Percentiles rank a stretch among this genome's conserved stretches.
Evolutionary conservation across 2,113 vertebrate genomes (phyloP).

Genomic region (Cettia cetti): DNA sequence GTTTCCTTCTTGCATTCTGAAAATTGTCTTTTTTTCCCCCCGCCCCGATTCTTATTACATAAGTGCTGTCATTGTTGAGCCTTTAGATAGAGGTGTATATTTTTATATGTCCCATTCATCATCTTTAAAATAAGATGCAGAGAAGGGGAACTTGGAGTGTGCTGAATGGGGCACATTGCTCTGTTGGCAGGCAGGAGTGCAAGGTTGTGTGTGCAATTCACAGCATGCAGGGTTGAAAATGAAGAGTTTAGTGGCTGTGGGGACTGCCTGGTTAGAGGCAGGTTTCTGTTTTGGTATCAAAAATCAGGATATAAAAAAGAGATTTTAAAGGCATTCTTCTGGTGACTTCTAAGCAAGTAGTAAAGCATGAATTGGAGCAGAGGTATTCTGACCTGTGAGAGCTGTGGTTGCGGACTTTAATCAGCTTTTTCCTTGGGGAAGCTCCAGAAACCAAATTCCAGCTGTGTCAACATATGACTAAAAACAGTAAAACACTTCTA

Average conservation of each 20-base stretch:
- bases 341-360: neutral
- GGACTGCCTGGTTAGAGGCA: neutral
- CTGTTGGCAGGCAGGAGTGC: neutral
- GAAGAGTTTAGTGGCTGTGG: neutral
- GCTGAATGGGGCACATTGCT: neutral
- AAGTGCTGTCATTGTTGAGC: neutral
- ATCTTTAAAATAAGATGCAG: neutral
- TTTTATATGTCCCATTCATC: neutral
- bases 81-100: neutral
- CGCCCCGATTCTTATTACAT: neutral
- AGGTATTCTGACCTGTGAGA: neutral
- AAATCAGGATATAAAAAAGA: neutral
- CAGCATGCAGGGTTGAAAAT: neutral
- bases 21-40: neutral
- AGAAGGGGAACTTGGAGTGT: neutral
- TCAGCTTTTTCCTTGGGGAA: neutral
- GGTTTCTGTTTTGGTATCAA: neutral
- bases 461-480: neutral
- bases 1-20: neutral
- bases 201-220: neutral
- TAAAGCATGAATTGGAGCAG: neutral
- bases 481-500: neutral
- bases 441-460: neutral
- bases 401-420: neutral
- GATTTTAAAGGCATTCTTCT: neutral